Base-by-base conservation (phyloP, 2,888 invertebrate species). In the Strigamia transsilvanica region DNA sequence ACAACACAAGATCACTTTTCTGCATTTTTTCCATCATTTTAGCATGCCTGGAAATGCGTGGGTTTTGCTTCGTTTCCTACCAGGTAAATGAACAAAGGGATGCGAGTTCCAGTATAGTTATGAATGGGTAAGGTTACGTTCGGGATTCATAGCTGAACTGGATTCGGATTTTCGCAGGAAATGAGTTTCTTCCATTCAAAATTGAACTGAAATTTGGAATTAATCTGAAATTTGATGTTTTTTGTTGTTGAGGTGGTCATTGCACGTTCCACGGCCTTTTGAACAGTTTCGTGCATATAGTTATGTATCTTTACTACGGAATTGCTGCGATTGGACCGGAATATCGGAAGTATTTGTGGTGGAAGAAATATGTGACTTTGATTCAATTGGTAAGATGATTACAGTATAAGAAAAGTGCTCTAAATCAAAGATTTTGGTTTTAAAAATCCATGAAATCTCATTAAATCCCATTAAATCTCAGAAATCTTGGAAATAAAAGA, bases 311-410 rank as follows among this genome's bases (percentile, higher is more conserved):
- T 12, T 73, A 73, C 32, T 73, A 73, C 73, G 73, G 73, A 9
- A 15, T 73, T 27, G 73, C 73, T 12, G 73, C 73, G 2, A 27
- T 27, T n/a, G 73, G 73, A 9, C 73, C 73, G 12, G 23, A 27
- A 32, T 73, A 73, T n/a, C 12, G 32, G 32, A 27, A 32, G 23
- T 32, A 73, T 32, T 73, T 73, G 32, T 73, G 73, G 73, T 73
- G 73, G 73, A 73, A 73, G 32, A 73, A 73, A 73, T 73, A 73
- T 7, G 73, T 73, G 32, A 73, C 73, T 15, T n/a, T 73, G 32
- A 32, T 6, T 27, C 73, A 73, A 73, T 73, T 73, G 73, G 73
- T 73, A 73, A 73, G 13, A 34, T n/a, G 15, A 27, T 27, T 27
- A 27, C 27, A 27, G 3, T 27, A 27, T 27, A 3, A 27, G 27